phyloP scores from a whole-genome alignment of 2,113 vertebrate genomes.

The Anser brachyrhynchus region DNA sequence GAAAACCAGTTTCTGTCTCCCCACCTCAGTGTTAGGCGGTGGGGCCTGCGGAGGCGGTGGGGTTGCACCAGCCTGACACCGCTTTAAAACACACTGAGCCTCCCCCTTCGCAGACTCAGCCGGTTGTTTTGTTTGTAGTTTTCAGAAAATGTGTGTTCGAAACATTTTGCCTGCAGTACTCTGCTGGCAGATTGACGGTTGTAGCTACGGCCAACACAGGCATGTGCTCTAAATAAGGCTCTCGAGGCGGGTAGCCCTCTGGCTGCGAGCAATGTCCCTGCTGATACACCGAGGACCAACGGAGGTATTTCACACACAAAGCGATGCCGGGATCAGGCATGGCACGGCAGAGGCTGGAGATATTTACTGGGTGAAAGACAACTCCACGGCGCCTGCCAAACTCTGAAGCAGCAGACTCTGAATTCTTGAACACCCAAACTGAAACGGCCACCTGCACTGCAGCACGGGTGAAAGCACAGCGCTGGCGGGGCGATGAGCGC shows the following conservation, averaged over 20 bases:
- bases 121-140: neutral
- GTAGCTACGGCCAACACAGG: neutral
- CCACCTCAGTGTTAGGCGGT: rapidly evolving
- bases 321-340: neutral
- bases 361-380: neutral
- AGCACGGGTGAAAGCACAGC: too few relatives aligned
- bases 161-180: neutral
- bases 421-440: neutral
- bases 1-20: neutral
- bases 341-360: neutral
- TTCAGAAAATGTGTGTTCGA: neutral
- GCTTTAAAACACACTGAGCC: neutral
- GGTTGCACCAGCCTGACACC: neutral
- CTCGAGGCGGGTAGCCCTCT: neutral
- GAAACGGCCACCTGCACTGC: neutral
- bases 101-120: neutral
- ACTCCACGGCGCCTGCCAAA: neutral
- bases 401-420: too few relatives aligned
- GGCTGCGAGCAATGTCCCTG: neutral
- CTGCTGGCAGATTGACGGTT: neutral
- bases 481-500: too few relatives aligned
- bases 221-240: neutral
- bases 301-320: neutral
- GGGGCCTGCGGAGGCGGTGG: neutral
- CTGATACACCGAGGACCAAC: neutral